Evolutionary conservation across 2,888 invertebrate species (phyloP).

Genomic region (Allophyes oxyacanthae): DNA sequence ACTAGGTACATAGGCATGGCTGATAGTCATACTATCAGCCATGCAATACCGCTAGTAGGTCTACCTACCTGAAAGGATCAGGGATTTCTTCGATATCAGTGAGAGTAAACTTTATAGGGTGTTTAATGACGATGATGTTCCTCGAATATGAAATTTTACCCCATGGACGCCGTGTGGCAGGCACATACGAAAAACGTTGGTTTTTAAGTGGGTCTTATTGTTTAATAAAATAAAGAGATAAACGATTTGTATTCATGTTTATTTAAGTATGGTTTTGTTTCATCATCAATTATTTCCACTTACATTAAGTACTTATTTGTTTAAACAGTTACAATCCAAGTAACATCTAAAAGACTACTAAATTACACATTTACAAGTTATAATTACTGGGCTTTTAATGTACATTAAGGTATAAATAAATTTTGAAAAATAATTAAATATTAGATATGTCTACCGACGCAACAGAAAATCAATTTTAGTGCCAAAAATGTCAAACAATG

Average conservation of each 20-base stretch:
- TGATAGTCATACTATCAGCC: too few relatives aligned
- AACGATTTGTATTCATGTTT: constrained; percentile 83
- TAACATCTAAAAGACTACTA: constrained; percentile 87
- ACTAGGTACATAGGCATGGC: too few relatives aligned
- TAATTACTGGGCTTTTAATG: constrained; percentile 77
- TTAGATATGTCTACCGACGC: constrained; percentile 11
- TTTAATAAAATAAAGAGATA: constrained; percentile 52
- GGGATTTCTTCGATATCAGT: too few relatives aligned
- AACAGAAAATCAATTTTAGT: constrained; percentile 13
- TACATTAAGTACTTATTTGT: constrained; percentile 60
- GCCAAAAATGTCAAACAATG: constrained; percentile 34
- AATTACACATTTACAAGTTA: constrained; percentile 86
- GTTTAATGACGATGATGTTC: too few relatives aligned
- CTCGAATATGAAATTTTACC: too few relatives aligned
- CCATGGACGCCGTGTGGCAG: too few relatives aligned
- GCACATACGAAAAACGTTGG: too few relatives aligned
- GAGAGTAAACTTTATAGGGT: too few relatives aligned
- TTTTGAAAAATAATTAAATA: constrained; percentile 36
- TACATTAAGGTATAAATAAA: constrained; percentile 39
- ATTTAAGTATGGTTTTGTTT: constrained; percentile 80
- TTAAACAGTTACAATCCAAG: constrained; percentile 85
- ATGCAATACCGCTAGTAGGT: too few relatives aligned
- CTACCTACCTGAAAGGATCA: too few relatives aligned
- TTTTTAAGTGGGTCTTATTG: too few relatives aligned
- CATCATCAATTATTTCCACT: constrained; percentile 66